These are phyloP conservation scores for Tholera decimalis DNA, from an alignment of 2,888 invertebrate species.

Conservation along the genomic window DNA sequence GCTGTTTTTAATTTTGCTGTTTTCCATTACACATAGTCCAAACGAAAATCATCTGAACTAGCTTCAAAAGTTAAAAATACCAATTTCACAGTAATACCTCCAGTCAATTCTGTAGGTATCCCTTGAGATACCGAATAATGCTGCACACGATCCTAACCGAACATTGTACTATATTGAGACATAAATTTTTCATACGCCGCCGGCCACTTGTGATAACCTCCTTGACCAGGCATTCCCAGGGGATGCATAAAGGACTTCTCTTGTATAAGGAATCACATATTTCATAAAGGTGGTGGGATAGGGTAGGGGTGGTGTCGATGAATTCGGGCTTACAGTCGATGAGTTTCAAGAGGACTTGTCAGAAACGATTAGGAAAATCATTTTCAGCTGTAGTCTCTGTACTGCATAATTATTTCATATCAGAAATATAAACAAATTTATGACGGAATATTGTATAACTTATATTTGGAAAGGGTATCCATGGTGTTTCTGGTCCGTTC, in stretches of 20 bases:
- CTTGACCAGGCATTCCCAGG: conserved; percentile 88
- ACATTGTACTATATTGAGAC: conserved; percentile 87
- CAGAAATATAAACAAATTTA: no score
- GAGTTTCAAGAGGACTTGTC: neutral
- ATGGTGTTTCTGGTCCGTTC: no score
- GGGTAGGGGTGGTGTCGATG: conserved; percentile 66
- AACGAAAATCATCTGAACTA: neutral
- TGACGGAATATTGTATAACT: no score
- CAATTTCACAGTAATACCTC: conserved; percentile 37
- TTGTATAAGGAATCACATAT: conserved; percentile 91
- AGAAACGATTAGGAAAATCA: neutral
- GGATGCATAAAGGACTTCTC: conserved; percentile 91
- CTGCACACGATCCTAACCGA: conserved; percentile 80
- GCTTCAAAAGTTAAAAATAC: conserved; percentile 15
- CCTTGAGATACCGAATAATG: conserved; percentile 80
- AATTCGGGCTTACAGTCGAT: neutral
- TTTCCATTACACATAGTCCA: no score
- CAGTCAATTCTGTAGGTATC: conserved; percentile 61
- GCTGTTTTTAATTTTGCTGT: no score
- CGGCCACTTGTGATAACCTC: conserved; percentile 90
- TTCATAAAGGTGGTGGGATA: conserved; percentile 84
- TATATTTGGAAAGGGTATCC: no score
- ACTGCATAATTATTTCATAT: no score
- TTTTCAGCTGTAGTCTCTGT: neutral
- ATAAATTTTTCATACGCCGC: conserved; percentile 91